Conservation (phyloP, 2,113 vertebrate species). For the Cavia porcellus region DNA sequence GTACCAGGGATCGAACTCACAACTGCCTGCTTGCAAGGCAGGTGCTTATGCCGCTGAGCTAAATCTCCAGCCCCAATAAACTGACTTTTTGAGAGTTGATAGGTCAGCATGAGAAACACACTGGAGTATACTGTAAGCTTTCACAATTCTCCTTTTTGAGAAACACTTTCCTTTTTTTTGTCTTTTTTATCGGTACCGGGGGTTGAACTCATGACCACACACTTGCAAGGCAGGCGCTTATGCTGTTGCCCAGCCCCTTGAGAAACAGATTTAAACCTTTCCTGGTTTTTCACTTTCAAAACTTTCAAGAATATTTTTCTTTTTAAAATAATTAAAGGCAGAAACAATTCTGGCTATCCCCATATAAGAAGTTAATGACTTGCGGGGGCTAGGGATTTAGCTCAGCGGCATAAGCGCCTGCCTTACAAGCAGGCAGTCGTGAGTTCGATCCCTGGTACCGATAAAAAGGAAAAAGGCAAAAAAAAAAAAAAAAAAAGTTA, state of each 20-base stretch:
- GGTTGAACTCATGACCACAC: too few relatives aligned
- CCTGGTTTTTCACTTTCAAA: background rate
- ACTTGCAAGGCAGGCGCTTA: too few relatives aligned
- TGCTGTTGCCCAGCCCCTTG: background rate
- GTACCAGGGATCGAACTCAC: too few relatives aligned
- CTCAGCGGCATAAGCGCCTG: too few relatives aligned
- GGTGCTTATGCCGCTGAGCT: too few relatives aligned
- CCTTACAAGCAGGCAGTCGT: too few relatives aligned
- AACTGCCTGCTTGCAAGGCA: too few relatives aligned
- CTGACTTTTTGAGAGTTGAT: background rate
- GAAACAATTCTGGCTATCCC: background rate
- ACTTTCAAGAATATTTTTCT: background rate
- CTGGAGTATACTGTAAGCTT: background rate
- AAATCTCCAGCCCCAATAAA: background rate
- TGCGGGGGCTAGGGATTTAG: too few relatives aligned
- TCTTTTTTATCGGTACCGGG: too few relatives aligned
- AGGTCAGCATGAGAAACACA: background rate
- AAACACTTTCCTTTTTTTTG: background rate
- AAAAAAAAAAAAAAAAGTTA: background rate
- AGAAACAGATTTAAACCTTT: background rate
- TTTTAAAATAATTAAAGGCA: conserved; percentile 11
- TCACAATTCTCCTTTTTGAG: background rate
- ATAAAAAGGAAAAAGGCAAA: too few relatives aligned
- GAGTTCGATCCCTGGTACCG: too few relatives aligned
- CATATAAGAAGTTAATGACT: background rate